Evolutionary conservation across 2,797 vertebrate genomes (phyloP).

Genomic region (Sorex maritimensis): DNA sequence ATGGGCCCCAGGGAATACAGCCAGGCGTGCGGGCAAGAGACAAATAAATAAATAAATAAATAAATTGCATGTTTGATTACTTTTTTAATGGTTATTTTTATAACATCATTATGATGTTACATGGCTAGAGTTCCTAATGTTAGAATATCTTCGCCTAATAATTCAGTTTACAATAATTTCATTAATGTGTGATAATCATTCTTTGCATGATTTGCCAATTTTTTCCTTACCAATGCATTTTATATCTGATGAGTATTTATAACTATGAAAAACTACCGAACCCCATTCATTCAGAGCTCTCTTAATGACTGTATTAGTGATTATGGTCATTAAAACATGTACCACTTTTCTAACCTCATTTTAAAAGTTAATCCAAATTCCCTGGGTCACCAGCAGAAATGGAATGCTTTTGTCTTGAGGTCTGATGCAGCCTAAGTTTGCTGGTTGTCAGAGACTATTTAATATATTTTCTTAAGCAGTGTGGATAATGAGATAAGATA

Average conservation of each 20-base stretch:
- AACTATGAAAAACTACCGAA: background rate
- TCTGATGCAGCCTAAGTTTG: constrained; percentile 17
- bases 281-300: background rate
- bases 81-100: background rate
- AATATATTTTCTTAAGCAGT: constrained; percentile 76
- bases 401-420: constrained; percentile 2
- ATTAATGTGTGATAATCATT: background rate
- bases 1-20: too few relatives aligned
- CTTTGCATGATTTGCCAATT: background rate
- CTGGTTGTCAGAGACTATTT: constrained; percentile 69
- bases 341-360: background rate
- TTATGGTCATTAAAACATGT: background rate
- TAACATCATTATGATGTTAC: background rate
- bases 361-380: constrained; percentile 10
- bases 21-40: too few relatives aligned
- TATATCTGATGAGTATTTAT: background rate
- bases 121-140: background rate
- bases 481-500: constrained; percentile 83
- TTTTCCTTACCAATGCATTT: background rate
- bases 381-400: background rate
- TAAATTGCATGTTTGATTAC: too few relatives aligned
- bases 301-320: background rate
- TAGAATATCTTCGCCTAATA: background rate
- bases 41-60: too few relatives aligned
- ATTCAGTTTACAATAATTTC: constrained; percentile 21